Conservation (phyloP, 1,140 invertebrate genomes). For the Heliconius nattereri region DNA sequence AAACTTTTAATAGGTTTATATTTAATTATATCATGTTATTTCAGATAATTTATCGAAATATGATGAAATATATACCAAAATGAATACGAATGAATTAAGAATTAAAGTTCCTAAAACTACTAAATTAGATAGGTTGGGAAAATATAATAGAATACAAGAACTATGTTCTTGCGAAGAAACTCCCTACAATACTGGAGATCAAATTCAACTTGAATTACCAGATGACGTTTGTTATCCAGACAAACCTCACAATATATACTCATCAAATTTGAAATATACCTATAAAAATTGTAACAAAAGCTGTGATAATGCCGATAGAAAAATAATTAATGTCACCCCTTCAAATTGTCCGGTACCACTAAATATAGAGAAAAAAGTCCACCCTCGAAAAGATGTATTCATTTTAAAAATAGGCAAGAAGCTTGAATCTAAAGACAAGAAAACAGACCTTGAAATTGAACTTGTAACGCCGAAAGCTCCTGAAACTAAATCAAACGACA, state of each 20-base stretch:
- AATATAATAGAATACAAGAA: constrained; percentile 71
- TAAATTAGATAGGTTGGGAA: constrained; percentile 62
- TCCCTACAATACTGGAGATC: constrained; percentile 66
- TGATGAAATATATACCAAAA: constrained; percentile 74
- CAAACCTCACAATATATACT: constrained; percentile 52
- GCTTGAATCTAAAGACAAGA: constrained; percentile 72
- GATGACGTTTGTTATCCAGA: constrained; percentile 47
- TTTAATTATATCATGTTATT: constrained; percentile 21
- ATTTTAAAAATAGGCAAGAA: constrained; percentile 77
- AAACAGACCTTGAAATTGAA: constrained; percentile 76
- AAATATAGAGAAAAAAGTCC: constrained; percentile 62
- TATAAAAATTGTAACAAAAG: constrained; percentile 53
- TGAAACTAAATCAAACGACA: constrained; percentile 41
- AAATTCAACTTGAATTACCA: constrained; percentile 72
- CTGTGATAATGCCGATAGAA: constrained; percentile 56
- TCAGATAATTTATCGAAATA: constrained; percentile 57
- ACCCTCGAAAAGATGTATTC: constrained; percentile 71
- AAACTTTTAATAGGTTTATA: not conserved
- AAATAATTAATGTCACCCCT: constrained; percentile 69
- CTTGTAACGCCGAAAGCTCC: constrained; percentile 68
- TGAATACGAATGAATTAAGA: constrained; percentile 72
- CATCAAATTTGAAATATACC: constrained; percentile 70
- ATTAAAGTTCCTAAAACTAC: constrained; percentile 71
- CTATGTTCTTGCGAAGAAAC: constrained; percentile 66
- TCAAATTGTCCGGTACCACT: constrained; percentile 64